Evolutionary conservation across 1,140 invertebrate species (phyloP).

Genomic region (Idris sp.): DNA sequence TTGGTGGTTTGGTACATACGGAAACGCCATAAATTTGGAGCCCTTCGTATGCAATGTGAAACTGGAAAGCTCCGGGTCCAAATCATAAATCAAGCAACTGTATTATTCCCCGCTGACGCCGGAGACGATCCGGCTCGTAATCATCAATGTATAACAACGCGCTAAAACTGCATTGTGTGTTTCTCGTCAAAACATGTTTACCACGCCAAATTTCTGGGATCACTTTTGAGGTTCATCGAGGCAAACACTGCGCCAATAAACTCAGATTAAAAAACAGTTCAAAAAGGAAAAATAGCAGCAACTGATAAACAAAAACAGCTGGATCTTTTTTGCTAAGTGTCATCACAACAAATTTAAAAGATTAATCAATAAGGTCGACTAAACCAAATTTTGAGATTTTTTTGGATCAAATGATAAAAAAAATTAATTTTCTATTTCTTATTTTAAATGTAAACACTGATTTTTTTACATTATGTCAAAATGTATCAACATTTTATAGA

Average conservation of each 20-base stretch:
- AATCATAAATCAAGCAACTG: slow-evolving; percentile 61
- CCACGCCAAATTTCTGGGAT: slow-evolving; percentile 13
- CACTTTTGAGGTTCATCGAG: slow-evolving; percentile 9
- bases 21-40: slow-evolving; percentile 65
- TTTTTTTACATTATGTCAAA: too few species aligned
- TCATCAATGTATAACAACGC: slow-evolving; percentile 49
- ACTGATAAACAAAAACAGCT: neutral
- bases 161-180: slow-evolving; percentile 27
- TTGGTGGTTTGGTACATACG: slow-evolving; percentile 64
- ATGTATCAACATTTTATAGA: too few species aligned
- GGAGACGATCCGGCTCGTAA: slow-evolving; percentile 39
- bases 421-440: too few species aligned
- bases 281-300: neutral
- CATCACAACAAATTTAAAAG: too few species aligned
- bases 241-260: neutral
- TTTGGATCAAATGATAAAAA: too few species aligned
- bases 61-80: slow-evolving; percentile 51
- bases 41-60: slow-evolving; percentile 58
- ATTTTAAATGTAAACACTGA: too few species aligned
- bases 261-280: neutral
- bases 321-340: too few species aligned
- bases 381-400: too few species aligned
- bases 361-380: too few species aligned
- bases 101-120: slow-evolving; percentile 44
- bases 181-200: slow-evolving; percentile 56